Evolutionary conservation across 2,888 invertebrate species (phyloP).

Genomic region (Spodoptera picta): DNA sequence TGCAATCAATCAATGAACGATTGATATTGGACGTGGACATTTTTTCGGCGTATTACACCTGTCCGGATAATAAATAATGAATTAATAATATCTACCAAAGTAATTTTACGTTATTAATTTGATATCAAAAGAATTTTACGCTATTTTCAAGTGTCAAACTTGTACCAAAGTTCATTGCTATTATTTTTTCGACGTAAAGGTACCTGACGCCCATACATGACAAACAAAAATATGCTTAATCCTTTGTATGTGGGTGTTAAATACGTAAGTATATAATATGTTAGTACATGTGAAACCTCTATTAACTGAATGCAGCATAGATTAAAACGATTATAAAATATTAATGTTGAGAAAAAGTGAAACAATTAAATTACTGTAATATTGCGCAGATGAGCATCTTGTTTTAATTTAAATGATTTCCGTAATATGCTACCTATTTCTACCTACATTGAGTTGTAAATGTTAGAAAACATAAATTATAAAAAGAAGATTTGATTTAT

Average conservation of each 20-base stretch:
- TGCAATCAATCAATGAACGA: slow-evolving; percentile 41
- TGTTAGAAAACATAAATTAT: too few species aligned
- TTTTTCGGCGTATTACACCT: slow-evolving; percentile 43
- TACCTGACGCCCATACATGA: slow-evolving; percentile 51
- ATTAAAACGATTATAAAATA: slow-evolving; percentile 29
- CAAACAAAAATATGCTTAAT: slow-evolving; percentile 51
- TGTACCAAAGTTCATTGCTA: slow-evolving; percentile 52
- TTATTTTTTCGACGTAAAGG: slow-evolving; percentile 31
- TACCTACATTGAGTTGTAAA: too few species aligned
- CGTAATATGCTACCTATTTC: too few species aligned
- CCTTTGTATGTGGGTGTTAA: slow-evolving; percentile 53
- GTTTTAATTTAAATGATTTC: slow-evolving; percentile 27
- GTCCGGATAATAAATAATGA: slow-evolving; percentile 21
- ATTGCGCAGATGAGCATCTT: slow-evolving; percentile 10
- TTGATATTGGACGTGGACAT: slow-evolving; percentile 30
- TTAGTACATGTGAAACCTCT: slow-evolving; percentile 27
- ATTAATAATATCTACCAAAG: slow-evolving; percentile 18
- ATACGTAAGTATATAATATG: slow-evolving; percentile 9
- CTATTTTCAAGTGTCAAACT: slow-evolving; percentile 6
- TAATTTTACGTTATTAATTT: not conserved
- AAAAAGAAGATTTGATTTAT: too few species aligned
- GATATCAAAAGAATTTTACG: not conserved
- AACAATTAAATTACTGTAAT: slow-evolving; percentile 24
- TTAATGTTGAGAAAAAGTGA: slow-evolving; percentile 43
- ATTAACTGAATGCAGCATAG: slow-evolving; percentile 28